Evolutionary conservation across 2,888 invertebrate genomes (phyloP), one percentile per base, ranked within the genome.

Genomic region (Mythimna impura): DNA sequence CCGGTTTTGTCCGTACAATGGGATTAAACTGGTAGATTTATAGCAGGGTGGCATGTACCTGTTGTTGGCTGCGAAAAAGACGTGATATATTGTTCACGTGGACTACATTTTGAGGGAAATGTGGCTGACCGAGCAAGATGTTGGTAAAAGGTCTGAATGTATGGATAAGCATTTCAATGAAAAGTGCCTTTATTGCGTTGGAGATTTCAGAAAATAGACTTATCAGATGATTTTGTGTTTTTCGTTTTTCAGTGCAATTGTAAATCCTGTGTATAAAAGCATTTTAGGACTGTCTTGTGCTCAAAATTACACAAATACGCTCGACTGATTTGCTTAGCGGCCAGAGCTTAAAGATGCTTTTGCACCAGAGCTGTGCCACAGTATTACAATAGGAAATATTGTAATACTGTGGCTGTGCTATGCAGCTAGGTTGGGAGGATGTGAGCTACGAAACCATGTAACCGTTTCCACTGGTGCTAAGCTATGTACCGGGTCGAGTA

Each of bases 11-110:
- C 20, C 70, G 63, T n/a, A 82, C 78, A 86, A 84, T 82, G 60
- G 76, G 73, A 86, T 86, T 80, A 84, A 73, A 57, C 64, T 50
- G 34, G 30, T 58, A 84, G 78, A 81, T 84, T 86, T 86, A 86
- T 81, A 61, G 71, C 61, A 65, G 66, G 80, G 81, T 78, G 57
- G 7, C 52, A 34, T 66, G 76, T 82, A 75, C 76, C 76, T 73
- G 66, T 66, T 71, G 63, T 60, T 22, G 58, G 62, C 50, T 60
- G 61, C 30, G 70, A 20, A 64, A 66, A 78, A 67, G 72, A 20
- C 8, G n/a, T 73, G 73, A 74, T 74, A 65, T 79, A 78, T 67
- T 50, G 36, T 65, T 67, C 17, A 55, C 47, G 12, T 68, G 54
- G 20, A 55, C 57, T 58, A 63, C 40, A 17, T 80, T 30, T 65